Percentiles rank a stretch among this genome's conserved stretches.
Evolutionary conservation across 1,140 invertebrate genomes (phyloP).

Genomic region (Penaeus chinensis): DNA sequence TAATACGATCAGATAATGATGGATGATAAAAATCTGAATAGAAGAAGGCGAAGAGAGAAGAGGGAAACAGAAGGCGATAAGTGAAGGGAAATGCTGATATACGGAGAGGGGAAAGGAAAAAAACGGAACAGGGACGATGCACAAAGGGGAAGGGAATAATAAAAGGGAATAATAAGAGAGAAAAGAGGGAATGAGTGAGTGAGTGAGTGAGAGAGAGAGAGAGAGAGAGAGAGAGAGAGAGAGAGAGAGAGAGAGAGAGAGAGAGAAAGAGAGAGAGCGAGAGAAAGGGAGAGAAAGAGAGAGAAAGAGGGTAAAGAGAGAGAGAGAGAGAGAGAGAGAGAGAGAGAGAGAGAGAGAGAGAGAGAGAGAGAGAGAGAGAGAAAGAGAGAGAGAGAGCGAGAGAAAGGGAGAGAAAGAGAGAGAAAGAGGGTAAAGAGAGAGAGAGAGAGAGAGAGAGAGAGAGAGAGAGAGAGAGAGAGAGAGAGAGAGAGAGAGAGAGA

Average conservation of each 20-base stretch:
- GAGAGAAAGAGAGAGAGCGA: conserved; percentile 41
- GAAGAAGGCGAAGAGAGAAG: too few relatives aligned
- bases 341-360: not conserved
- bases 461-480: not conserved
- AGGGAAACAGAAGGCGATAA: too few relatives aligned
- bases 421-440: not conserved
- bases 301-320: not conserved
- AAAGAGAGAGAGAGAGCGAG: not conserved
- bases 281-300: not conserved
- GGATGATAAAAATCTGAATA: too few relatives aligned
- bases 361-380: not conserved
- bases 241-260: not conserved
- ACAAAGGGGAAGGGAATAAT: too few relatives aligned
- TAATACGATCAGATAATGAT: too few relatives aligned
- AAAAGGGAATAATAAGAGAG: not conserved
- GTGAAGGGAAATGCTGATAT: too few relatives aligned
- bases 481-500: not conserved
- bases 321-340: conserved; percentile 22
- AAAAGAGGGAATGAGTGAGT: not conserved
- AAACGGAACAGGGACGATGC: too few relatives aligned
- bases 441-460: not conserved
- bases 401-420: not conserved
- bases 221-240: not conserved
- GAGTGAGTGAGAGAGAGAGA: not conserved
- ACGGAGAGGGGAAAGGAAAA: too few relatives aligned